Evolutionary conservation across 2,797 vertebrate species (phyloP), one percentile per base, ranked within the genome.

Genomic region (Rhinoraja longicauda): DNA sequence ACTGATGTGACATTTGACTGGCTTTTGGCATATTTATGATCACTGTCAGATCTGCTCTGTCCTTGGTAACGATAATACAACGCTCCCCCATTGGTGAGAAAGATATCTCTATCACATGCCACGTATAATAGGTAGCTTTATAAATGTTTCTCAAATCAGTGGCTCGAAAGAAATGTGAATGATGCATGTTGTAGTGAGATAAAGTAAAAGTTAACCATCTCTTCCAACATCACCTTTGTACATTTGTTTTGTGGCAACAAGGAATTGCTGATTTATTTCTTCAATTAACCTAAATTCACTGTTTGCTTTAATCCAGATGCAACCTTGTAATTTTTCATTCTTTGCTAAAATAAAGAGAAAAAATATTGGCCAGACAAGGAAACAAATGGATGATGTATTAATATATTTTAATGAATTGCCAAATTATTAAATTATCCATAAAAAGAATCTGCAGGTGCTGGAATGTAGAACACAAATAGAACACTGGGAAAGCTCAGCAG

Each of bases 11-110:
- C 26, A 59, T n/a, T 84, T 84, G 2, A 88, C 84, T 64, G 53
- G 59, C 59, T 88, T 62, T 88, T 64, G 84, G 84, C 29, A 88
- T 88, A 88, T 88, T 29, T 36, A 88, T 64, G 32, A 32, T 32
- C n/a, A 32, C 59, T 64, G 84, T 64, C 84, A 64, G 76, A 36
- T 77, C n/a, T 15, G 32, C n/a, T 9, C n/a, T 17, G 2, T 5
- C 13, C 4, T 36, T 36, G 76, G 76, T 77, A 36, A 77, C 13
- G 77, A 77, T 9, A 77, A 36, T 32, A 32, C n/a, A 32, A 77
- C 3, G n/a, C 17, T 12, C 7, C 75, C n/a, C 75, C 75, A 77
- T 12, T 77, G 76, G 76, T 5, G 12, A 75, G 73, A n/a, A 75
- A 75, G 32, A 77, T 17, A 36, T 77, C 10, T 77, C n/a, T 36